Base-by-base conservation (phyloP, 2,888 invertebrate species). In the Ectropis crepuscularia region DNA sequence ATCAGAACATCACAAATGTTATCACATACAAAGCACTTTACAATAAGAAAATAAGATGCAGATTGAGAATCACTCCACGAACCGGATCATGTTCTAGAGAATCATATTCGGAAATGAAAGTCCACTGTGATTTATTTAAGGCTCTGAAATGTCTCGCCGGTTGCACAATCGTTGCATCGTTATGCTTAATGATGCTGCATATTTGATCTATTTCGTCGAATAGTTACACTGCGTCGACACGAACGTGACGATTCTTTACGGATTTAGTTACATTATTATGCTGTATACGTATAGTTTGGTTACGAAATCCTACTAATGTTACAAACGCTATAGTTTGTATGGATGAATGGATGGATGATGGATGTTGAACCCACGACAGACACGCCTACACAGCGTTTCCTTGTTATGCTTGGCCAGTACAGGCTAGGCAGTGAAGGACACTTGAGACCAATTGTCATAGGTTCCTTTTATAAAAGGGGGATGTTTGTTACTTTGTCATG, bases 101-200 rank as follows among this genome's bases (percentile, higher is more conserved):
- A 58, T 49, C 53, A 51, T 61, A 64, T 69, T 70, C 68, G 67
- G 65, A 72, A 67, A 72, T 67, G 70, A 70, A 72, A 70, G 71
- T 68, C 48, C 28, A 46, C 48, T 53, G 48, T 43, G 47, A 37
- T 53, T 57, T 65, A 65, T 65, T 65, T 65, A 57, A 53, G 42
- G 37, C 59, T 55, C 60, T 64, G 60, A 60, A 55, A 64, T 60
- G 60, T 63, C 59, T 53, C 36, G 46, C 36, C 57, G 38, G 64
- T 64, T 66, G 66, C 66, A 62, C 53, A 66, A 66, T 57, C 62
- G 48, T 41, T 60, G 59, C 55, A 53, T 64, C 60, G 60, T 66
- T 66, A 66, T 59, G 28, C 36, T 42, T 63, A 63, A 63, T 63
- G 63, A 59, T 59, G 63, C 50, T 41, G 63, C 63, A 55, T 59